Percentiles rank a stretch among this genome's conserved stretches.
These are phyloP conservation scores for Cyprinodon diabolis DNA, from an alignment of 2,797 vertebrate species.

Conservation along the genomic window DNA sequence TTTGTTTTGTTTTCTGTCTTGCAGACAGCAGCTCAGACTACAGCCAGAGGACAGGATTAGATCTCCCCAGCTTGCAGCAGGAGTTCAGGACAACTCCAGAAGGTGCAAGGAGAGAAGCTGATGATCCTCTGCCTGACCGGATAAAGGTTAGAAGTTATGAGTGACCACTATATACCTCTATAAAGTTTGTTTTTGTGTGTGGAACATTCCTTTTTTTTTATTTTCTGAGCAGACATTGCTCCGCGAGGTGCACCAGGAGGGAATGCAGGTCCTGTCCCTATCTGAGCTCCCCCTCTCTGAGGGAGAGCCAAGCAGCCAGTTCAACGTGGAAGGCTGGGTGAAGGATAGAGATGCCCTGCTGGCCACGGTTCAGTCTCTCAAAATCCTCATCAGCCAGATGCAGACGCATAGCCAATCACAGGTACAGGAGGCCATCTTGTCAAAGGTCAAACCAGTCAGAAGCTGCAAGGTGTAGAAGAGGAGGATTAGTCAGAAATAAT, in stretches of 20 bases:
- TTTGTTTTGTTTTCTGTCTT: slow-evolving; percentile 18
- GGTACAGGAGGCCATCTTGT: slow-evolving; percentile 70
- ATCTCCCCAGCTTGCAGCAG: slow-evolving; percentile 78
- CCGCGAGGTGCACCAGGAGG: slow-evolving; percentile 93
- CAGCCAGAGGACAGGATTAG: slow-evolving; percentile 86
- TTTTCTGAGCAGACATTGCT: slow-evolving; percentile 83
- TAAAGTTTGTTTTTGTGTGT: neutral
- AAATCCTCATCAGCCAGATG: slow-evolving; percentile 88
- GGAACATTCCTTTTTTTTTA: slow-evolving; percentile 15
- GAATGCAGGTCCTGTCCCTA: slow-evolving; percentile 94
- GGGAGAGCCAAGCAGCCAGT: slow-evolving; percentile 70
- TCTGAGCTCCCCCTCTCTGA: slow-evolving; percentile 84
- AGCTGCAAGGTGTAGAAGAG: neutral
- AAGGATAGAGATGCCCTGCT: slow-evolving; percentile 88
- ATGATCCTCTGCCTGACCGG: slow-evolving; percentile 87
- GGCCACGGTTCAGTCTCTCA: slow-evolving; percentile 86
- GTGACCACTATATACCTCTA: neutral
- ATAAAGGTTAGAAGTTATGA: slow-evolving; percentile 86
- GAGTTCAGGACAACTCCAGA: slow-evolving; percentile 85
- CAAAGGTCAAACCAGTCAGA: neutral
- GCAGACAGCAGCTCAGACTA: slow-evolving; percentile 93
- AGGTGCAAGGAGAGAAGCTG: slow-evolving; percentile 83
- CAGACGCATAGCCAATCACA: slow-evolving; percentile 80
- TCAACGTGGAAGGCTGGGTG: slow-evolving; percentile 74
- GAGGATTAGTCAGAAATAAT: neutral